Base-by-base conservation (phyloP, 2,797 vertebrate genomes). In the Phataginus tricuspis region DNA sequence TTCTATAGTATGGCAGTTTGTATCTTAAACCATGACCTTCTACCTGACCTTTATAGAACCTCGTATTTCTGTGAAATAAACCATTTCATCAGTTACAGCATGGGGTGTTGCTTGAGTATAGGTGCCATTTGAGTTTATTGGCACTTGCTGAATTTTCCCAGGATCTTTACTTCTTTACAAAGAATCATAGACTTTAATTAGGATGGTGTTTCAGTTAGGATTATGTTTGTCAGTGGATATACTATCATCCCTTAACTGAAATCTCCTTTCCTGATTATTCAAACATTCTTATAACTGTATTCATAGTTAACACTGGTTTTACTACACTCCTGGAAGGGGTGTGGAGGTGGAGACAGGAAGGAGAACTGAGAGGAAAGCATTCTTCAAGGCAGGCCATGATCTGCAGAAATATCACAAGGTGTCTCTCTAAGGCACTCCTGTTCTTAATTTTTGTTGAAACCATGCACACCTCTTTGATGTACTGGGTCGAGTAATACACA, bases 371-470 rank as follows among this genome's bases (percentile, higher is more conserved):
- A 69, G 93, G 94, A 97, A 98, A 97, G 3, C 71, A 91, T 98
- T 95, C 95, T 15, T 55, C 45, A 27, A 97, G 92, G 94, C 97
- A 97, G 95, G 95, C 98, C 88, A 92, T 79, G 75, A 97, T 97
- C 96, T 97, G 96, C 92, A 90, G 95, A 96, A 92, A 89, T 89
- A 91, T 91, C 87, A 92, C 19, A 79, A 95, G 95, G 87, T 95
- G 61, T 97, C 98, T 97, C 53, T 93, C 57, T n/a, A 94, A 94
- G 92, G 72, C 91, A 98, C 96, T 98, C 95, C 98, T 98, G 98
- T 98, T 98, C 98, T 98, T 98, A 98, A 98, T 98, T 98, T 98
- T 97, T 86, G 92, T 97, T 95, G 97, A 98, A 98, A 96, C 90
- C 96, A 97, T 75, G 95, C 96, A 94, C 78, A 96, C 55, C 25